Conservation (phyloP, 2,888 invertebrate genomes). For the Phengaris alcon region DNA sequence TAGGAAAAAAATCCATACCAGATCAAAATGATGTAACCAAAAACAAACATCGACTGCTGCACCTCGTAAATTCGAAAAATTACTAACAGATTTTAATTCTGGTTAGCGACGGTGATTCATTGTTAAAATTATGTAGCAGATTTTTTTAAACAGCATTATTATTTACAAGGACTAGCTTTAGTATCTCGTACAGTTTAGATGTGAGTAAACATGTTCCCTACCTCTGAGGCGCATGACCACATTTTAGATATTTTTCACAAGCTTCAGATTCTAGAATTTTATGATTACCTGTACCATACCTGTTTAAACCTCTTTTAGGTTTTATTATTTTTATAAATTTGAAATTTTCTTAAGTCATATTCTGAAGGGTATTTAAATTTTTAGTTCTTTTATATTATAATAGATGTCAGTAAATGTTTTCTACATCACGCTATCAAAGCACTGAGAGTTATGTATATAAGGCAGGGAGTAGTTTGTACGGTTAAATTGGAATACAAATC, state of each 20-base stretch:
- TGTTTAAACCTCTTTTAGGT: too few relatives aligned
- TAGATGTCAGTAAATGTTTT: too few relatives aligned
- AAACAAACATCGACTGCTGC: neutral
- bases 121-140: neutral
- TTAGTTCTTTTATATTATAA: too few relatives aligned
- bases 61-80: neutral
- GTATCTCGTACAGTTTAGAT: neutral
- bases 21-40: neutral
- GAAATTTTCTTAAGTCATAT: too few relatives aligned
- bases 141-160: neutral
- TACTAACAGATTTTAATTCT: neutral
- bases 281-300: neutral
- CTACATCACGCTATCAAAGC: too few relatives aligned
- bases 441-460: too few relatives aligned
- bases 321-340: too few relatives aligned
- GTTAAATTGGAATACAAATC: too few relatives aligned
- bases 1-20: neutral
- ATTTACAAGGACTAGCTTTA: neutral
- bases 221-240: neutral
- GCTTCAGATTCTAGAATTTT: neutral
- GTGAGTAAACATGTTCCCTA: too few relatives aligned
- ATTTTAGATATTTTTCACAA: neutral
- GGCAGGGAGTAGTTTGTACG: too few relatives aligned
- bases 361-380: too few relatives aligned
- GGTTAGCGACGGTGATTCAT: neutral